Evolutionary conservation across 2,797 vertebrate genomes (phyloP), one percentile per base, ranked within the genome.

Genomic region (Distichodus sexfasciatus): DNA sequence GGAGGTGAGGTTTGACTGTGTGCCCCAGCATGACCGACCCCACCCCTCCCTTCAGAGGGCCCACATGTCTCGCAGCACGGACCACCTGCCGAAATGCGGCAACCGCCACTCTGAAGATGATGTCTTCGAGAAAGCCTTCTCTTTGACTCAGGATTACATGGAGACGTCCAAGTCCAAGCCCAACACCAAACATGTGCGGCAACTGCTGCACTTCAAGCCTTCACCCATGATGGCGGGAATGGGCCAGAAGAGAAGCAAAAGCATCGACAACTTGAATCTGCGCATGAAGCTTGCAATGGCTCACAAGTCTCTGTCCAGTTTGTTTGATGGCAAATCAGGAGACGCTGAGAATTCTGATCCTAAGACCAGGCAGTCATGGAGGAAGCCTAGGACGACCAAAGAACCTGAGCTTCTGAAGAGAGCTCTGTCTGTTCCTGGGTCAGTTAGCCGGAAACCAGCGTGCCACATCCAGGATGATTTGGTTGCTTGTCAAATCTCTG

Each of bases 251-350:
- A 86, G 80, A 64, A 85, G 78, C 65, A 91, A 87, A 81, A 88
- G 4, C 35, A 65, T 79, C 0, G 92, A 94, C 31, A 85, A 85
- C 43, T 90, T 88, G 71, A 88, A 85, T 41, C 81, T 94, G 44
- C 85, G 78, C 41, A 86, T 88, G 36, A 89, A 85, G 38, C 44
- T 93, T 17, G 88, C 88, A 40, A 82, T 87, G 73, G 92, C 92
- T 29, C 92, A 93, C 26, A 93, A 87, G 79, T 92, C 93, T 6
- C 82, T 94, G 8, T 89, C 91, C 2, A 90, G 82, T 50, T 89
- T 94, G 23, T 93, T 94, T 76, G 93, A 93, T 75, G 85, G 84
- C 28, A 92, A 73, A 80, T 81, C 77, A 75, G 41, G 71, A 43
- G 91, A 91, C 41, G 93, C 87, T 71, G 88, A 90, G 46, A 88